phyloP scores from a whole-genome alignment of 2,888 invertebrate genomes.

The Tridacna gigas region DNA sequence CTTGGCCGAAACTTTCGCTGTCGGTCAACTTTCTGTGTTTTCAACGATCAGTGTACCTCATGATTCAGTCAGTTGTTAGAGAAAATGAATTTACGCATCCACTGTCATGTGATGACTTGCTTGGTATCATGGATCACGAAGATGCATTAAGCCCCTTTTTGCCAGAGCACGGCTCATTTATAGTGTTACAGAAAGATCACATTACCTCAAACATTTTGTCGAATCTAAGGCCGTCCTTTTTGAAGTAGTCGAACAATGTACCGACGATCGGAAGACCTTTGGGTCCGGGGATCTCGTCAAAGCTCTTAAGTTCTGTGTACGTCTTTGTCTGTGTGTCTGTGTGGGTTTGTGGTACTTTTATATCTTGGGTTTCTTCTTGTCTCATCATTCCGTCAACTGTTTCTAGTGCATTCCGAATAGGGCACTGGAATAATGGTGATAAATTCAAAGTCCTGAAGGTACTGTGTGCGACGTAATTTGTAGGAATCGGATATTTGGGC shows the following conservation, averaged over 20 bases:
- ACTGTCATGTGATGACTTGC: too few species aligned
- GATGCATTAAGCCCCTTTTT: too few species aligned
- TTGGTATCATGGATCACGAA: too few species aligned
- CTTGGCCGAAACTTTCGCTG: too few species aligned
- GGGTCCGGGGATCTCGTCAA: slow-evolving; percentile 81
- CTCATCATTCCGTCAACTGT: slow-evolving; percentile 59
- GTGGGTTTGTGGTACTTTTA: not conserved
- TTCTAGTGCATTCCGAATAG: slow-evolving; percentile 69
- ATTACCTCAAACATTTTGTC: slow-evolving; percentile 84
- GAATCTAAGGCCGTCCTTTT: slow-evolving; percentile 82
- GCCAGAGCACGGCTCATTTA: too few species aligned
- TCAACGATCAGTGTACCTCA: too few species aligned
- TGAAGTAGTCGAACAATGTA: slow-evolving; percentile 80
- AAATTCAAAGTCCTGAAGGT: not conserved
- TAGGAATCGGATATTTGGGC: too few species aligned
- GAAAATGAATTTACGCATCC: too few species aligned
- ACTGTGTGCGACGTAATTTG: not conserved
- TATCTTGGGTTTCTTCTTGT: slow-evolving; percentile 5
- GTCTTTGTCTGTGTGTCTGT: slow-evolving; percentile 8
- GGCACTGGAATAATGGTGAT: slow-evolving; percentile 66
- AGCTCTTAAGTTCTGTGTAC: slow-evolving; percentile 63
- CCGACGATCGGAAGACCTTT: slow-evolving; percentile 81
- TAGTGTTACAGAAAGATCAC: not conserved
- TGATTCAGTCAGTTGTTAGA: too few species aligned
- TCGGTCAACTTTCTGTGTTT: too few species aligned